Base-by-base conservation (phyloP, 2,797 vertebrate species). In the Rhynchonycteris naso region DNA sequence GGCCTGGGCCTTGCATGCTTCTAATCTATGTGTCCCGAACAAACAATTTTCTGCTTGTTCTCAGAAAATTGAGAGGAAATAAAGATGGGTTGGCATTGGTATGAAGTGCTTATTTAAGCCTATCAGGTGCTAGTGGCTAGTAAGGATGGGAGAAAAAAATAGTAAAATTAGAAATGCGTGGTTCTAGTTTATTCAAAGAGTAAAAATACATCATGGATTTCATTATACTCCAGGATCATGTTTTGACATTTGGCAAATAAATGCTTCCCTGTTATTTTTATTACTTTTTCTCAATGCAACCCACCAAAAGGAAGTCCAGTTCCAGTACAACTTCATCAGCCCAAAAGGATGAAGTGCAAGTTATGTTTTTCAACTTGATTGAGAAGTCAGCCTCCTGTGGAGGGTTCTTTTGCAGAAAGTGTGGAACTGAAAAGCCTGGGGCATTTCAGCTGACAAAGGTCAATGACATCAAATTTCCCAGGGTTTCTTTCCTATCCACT, bases 1-100 rank as follows among this genome's bases (percentile, higher is more conserved):
- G 1, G 75, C 72, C 58, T 33, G 18, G 6, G 68, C 88, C 47
- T 63, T 0, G 13, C 47, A 12, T 50, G 84, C 75, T 91, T 94
- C 69, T 43, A 14, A 79, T 47, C 21, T 4, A 3, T 24, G 26
- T 52, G 93, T 81, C 79, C 58, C 93, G 19, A n/a, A 69, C 90
- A 93, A 59, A 13, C 35, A 28, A 28, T 86, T 90, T 92, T 65
- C 92, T 65, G 52, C 30, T 65, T 7, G 16, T 50, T 21, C 0
- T 91, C 78, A 22, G 87, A 93, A 96, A 93, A 86, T 78, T 22
- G 47, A 69, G 63, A 94, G 88, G 93, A 91, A 96, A 61, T 30
- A 52, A 63, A 38, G 52, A 58, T 38, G 84, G 83, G 69, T 61
- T 78, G 65, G 66, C 43, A 58, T 1, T 71, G 47, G 14, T 72